Conservation (phyloP, 2,797 vertebrate species). For the Diceros bicornis region DNA sequence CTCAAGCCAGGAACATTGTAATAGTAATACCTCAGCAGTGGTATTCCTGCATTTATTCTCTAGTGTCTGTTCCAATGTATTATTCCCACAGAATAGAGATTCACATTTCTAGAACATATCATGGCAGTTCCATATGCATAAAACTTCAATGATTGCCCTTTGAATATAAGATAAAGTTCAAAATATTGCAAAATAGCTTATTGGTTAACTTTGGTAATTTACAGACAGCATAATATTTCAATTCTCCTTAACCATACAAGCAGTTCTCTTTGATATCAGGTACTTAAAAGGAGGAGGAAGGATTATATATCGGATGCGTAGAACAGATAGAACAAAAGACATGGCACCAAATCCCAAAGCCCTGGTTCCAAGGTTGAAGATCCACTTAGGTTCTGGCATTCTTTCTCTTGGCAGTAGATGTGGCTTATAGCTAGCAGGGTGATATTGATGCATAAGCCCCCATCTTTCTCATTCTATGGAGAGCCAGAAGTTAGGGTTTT, state of each 20-base stretch:
- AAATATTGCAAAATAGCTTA: conserved; percentile 38
- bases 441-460: background rate
- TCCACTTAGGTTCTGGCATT: background rate
- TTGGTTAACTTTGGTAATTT: background rate
- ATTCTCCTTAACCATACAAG: background rate
- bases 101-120: conserved; percentile 56
- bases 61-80: conserved; percentile 23
- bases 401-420: background rate
- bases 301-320: background rate
- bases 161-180: conserved; percentile 50
- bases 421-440: background rate
- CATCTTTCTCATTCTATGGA: background rate
- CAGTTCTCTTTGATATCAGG: background rate
- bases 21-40: background rate
- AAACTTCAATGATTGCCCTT: conserved; percentile 52
- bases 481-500: background rate
- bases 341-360: background rate
- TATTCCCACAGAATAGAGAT: conserved; percentile 29
- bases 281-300: background rate
- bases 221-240: background rate
- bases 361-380: background rate
- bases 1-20: background rate
- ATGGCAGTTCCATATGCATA: conserved; percentile 16
- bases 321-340: conserved; percentile 16
- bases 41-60: conserved; percentile 6